These are phyloP conservation scores for Scopus umbretta DNA, from an alignment of 2,113 vertebrate genomes.

Conservation along the genomic window DNA sequence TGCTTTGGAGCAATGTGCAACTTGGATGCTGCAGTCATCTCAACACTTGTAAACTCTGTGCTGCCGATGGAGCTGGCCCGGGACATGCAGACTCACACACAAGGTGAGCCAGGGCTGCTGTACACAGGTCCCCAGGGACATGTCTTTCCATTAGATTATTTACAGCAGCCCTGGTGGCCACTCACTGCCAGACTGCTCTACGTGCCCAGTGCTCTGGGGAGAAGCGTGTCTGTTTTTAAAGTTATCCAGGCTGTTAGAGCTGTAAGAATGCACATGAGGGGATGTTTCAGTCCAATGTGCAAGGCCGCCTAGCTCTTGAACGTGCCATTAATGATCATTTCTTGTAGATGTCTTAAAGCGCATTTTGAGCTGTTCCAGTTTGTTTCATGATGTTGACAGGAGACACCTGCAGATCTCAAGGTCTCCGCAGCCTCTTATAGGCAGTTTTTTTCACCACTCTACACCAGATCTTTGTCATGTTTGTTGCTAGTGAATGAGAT, in stretches of 20 bases:
- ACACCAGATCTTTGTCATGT: not conserved
- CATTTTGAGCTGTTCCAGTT: not conserved
- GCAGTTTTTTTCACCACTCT: not conserved
- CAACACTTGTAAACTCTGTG: slow-evolving; percentile 90
- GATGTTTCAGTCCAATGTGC: not conserved
- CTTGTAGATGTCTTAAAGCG: not conserved
- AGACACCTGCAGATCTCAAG: not conserved
- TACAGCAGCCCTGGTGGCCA: not conserved
- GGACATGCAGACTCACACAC: slow-evolving; percentile 91
- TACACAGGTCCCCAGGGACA: accelerated
- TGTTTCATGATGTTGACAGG: not conserved
- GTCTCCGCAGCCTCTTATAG: not conserved
- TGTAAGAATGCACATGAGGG: not conserved
- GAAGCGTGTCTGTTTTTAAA: not conserved
- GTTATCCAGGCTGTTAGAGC: not conserved
- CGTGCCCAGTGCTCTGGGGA: not conserved
- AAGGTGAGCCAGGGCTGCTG: slow-evolving; percentile 73
- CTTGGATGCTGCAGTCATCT: slow-evolving; percentile 89
- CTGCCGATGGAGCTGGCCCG: slow-evolving; percentile 95
- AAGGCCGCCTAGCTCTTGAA: not conserved
- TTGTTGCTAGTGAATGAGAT: not conserved
- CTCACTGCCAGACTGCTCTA: not conserved
- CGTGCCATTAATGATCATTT: not conserved
- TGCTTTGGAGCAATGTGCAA: slow-evolving; percentile 98
- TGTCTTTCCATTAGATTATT: not conserved